Conservation (phyloP, 2,797 vertebrate species). For the Premnoplex brunnescens region DNA sequence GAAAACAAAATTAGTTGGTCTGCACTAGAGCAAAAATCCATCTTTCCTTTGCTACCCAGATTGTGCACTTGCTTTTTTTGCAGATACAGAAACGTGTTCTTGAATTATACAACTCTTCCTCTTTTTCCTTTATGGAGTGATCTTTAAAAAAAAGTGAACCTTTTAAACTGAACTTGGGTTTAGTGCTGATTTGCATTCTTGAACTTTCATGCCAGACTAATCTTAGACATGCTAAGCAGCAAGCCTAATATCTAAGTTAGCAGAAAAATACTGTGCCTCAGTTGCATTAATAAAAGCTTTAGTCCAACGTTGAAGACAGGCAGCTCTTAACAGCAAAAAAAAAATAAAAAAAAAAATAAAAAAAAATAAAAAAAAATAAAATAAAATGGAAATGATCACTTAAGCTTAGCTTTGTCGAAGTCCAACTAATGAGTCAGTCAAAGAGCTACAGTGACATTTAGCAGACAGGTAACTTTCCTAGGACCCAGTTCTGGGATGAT, state of each 20-base stretch:
- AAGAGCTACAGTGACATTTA: background rate
- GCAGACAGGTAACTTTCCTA: background rate
- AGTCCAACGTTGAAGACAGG: background rate
- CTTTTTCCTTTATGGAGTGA: slow-evolving; percentile 33
- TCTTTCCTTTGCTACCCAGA: slow-evolving; percentile 54
- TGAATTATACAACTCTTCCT: slow-evolving; percentile 29
- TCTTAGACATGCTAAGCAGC: slow-evolving; percentile 42
- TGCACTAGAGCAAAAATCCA: slow-evolving; percentile 25
- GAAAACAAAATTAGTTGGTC: slow-evolving; percentile 53
- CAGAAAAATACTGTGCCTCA: slow-evolving; percentile 23
- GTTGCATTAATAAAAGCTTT: background rate
- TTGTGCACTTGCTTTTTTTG: slow-evolving; percentile 3
- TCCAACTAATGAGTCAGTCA: background rate
- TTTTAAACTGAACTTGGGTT: slow-evolving; percentile 46
- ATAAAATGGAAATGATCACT: background rate
- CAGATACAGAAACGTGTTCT: background rate
- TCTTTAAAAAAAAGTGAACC: background rate
- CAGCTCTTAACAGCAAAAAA: background rate
- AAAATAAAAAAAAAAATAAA: background rate
- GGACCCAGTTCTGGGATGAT: background rate
- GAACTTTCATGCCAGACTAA: slow-evolving; percentile 36
- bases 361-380: slow-evolving; percentile 1
- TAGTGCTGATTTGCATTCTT: slow-evolving; percentile 42
- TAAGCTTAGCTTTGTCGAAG: background rate
- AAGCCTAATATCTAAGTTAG: slow-evolving; percentile 50